A percentile compares a stretch with the other conserved stretches of the same genome.
Conservation (phyloP, 2,113 vertebrate species). For the Corythoichthys intestinalis region DNA sequence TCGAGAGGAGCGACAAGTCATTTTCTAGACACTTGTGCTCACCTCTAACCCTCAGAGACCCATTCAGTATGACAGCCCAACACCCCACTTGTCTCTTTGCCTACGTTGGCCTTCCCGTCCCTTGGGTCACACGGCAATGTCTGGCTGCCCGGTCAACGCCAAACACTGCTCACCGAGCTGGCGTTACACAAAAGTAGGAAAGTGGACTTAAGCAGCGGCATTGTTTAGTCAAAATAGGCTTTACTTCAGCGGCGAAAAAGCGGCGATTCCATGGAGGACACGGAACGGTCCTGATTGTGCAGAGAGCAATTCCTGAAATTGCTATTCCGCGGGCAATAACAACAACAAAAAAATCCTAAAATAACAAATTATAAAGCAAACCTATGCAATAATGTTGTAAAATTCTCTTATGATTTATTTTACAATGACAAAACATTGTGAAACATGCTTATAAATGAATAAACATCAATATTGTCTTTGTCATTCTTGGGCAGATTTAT, state of each 20-base stretch:
- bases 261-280: too few relatives aligned
- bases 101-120: constrained; percentile 67
- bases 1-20: constrained; percentile 53
- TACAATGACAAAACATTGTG: too few relatives aligned
- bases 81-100: constrained; percentile 57
- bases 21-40: constrained; percentile 59
- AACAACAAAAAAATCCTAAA: too few relatives aligned
- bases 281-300: too few relatives aligned
- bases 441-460: too few relatives aligned
- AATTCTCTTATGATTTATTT: too few relatives aligned
- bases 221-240: constrained; percentile 49
- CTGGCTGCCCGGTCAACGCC: constrained; percentile 65
- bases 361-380: too few relatives aligned
- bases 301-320: too few relatives aligned
- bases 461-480: too few relatives aligned
- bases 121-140: constrained; percentile 67
- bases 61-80: constrained; percentile 48
- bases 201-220: constrained; percentile 37
- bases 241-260: background rate
- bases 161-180: constrained; percentile 65
- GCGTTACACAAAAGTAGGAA: constrained; percentile 55
- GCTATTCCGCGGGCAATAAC: too few relatives aligned
- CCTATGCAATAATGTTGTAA: too few relatives aligned
- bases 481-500: too few relatives aligned
- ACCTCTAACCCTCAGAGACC: constrained; percentile 63